Evolutionary conservation across 1,140 invertebrate species (phyloP).

Genomic region (Drosophila obscura): DNA sequence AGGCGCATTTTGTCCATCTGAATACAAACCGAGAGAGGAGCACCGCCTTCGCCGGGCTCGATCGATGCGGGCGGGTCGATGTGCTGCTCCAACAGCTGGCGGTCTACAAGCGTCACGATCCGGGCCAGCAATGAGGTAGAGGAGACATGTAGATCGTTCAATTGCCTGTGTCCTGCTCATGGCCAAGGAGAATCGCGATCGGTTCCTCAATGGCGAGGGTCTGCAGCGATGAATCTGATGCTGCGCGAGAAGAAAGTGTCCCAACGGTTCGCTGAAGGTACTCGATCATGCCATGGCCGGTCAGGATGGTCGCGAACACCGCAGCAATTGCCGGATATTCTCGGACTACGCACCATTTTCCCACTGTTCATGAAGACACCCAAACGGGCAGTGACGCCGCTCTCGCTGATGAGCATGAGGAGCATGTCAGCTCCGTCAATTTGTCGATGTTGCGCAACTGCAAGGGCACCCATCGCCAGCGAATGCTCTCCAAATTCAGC

Average conservation of each 20-base stretch:
- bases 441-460: constrained; percentile 97
- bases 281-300: constrained; percentile 98
- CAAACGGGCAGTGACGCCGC: constrained; percentile 91
- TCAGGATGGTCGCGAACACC: constrained; percentile 95
- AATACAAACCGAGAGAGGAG: constrained; percentile 94
- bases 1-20: constrained; percentile 98
- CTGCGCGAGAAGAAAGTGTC: constrained; percentile 98
- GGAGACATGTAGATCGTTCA: constrained; percentile 99
- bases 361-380: constrained; percentile 99
- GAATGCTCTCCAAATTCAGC: constrained; percentile 97
- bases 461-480: constrained; percentile 93
- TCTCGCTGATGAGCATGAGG: constrained; percentile 97
- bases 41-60: constrained; percentile 93
- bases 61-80: constrained; percentile 98
- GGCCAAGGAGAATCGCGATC: constrained; percentile 93
- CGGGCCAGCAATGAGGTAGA: constrained; percentile 94
- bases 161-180: constrained; percentile 97
- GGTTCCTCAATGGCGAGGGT: constrained; percentile 97
- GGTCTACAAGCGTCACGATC: constrained; percentile 98
- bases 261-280: constrained; percentile 97
- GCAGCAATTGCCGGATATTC: constrained; percentile 98
- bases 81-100: constrained; percentile 97
- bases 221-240: constrained; percentile 97
- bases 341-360: constrained; percentile 98
- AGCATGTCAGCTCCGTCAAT: constrained; percentile 97